Conservation (phyloP, 2,888 invertebrate genomes). For the Troides oblongomaculatus region DNA sequence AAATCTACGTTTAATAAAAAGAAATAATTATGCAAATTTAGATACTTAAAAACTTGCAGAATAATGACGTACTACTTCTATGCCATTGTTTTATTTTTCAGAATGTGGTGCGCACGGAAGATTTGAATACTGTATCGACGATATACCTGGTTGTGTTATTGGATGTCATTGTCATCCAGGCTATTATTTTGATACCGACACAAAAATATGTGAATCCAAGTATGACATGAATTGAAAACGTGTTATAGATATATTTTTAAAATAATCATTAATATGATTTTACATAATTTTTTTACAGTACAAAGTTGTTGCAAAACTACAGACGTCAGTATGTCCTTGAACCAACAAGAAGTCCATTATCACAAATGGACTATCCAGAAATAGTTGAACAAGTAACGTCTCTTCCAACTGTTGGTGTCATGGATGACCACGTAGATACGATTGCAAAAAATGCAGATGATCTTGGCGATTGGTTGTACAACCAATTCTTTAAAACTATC, state of each 20-base stretch:
- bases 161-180: slow-evolving; percentile 74
- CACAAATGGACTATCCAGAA: slow-evolving; percentile 32
- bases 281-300: slow-evolving; percentile 46
- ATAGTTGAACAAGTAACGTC: slow-evolving; percentile 34
- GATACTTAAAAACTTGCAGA: not conserved
- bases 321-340: slow-evolving; percentile 45
- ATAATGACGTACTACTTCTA: not conserved
- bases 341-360: slow-evolving; percentile 40
- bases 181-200: slow-evolving; percentile 69
- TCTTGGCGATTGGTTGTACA: slow-evolving; percentile 70
- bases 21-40: not conserved
- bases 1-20: not conserved
- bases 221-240: slow-evolving; percentile 36
- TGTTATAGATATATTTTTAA: not conserved
- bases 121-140: slow-evolving; percentile 71
- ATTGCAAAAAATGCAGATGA: slow-evolving; percentile 61
- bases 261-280: not conserved
- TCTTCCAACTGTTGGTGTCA: slow-evolving; percentile 37
- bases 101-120: slow-evolving; percentile 69
- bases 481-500: slow-evolving; percentile 71
- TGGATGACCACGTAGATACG: slow-evolving; percentile 50
- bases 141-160: slow-evolving; percentile 64
- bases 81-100: slow-evolving; percentile 35
- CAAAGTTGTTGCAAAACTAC: slow-evolving; percentile 52
- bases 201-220: slow-evolving; percentile 73